Conservation (phyloP, 2,113 vertebrate species). For the Climacteris rufus region DNA sequence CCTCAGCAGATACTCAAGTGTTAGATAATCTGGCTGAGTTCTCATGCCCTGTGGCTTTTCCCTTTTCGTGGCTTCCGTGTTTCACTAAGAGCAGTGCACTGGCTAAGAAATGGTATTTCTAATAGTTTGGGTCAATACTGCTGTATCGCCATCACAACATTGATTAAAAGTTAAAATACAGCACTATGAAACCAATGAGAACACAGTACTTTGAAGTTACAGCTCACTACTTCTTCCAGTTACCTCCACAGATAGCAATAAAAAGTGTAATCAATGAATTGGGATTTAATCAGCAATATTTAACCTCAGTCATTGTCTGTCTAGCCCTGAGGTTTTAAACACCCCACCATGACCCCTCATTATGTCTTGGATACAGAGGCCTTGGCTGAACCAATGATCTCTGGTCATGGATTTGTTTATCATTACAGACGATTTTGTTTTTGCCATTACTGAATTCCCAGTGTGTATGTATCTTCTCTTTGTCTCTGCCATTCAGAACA, state of each 20-base stretch:
- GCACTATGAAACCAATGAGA: not conserved
- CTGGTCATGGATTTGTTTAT: not conserved
- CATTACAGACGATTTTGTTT: not conserved
- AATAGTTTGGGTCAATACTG: not conserved
- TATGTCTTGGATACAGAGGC: not conserved
- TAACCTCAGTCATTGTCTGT: not conserved
- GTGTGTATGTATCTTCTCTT: not conserved
- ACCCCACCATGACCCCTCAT: not conserved
- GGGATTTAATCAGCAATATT: constrained; percentile 21
- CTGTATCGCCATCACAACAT: not conserved
- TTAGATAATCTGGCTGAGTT: not conserved
- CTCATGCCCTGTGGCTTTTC: not conserved
- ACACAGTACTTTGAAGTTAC: not conserved
- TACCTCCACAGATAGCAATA: not conserved
- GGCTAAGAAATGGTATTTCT: not conserved
- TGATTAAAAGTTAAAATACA: not conserved
- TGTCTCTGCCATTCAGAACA: not conserved
- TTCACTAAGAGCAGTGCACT: not conserved
- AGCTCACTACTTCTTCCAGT: not conserved
- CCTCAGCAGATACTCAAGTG: not conserved
- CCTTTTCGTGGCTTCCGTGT: not conserved
- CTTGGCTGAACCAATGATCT: not conserved
- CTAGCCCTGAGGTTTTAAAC: not conserved
- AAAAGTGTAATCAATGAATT: constrained; percentile 10
- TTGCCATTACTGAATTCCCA: not conserved